Evolutionary conservation across 2,113 vertebrate species (phyloP), one percentile per base, ranked within the genome.

Genomic region (Parotia lawesii): DNA sequence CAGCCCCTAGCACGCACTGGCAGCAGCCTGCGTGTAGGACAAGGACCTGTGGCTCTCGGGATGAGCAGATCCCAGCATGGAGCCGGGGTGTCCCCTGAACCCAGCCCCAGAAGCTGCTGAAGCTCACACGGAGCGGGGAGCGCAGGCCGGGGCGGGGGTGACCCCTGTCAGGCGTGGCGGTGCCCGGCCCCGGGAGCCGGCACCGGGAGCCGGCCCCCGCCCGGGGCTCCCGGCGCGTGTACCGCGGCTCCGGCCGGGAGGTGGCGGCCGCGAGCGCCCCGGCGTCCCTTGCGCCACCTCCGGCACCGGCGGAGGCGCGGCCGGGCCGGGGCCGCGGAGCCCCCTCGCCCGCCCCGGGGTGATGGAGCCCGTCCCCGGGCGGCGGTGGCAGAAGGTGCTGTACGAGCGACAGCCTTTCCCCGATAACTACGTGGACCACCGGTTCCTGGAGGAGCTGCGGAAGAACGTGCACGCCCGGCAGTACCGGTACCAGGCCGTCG

Each of bases 391-490:
- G 96, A 99, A 99, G 96, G 98, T 99, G 48, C 95, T 99, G 58
- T 99, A 99, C 90, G 98, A 99, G 95, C 97, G 95, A 2, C 99
- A 99, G 97, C 98, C 98, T 0, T 99, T 98, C 79, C 99, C 99
- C 11, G 99, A 99, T 85, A 99, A 99, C 97, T 99, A 99, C 12
- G 99, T 99, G 93, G 99, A 99, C 94, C 97, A 93, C 37, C 97
- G 99, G 12, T 99, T 99, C 97, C 96, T 99, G 91, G 99, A 98
- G 91, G 99, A 99, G 75, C 96, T 99, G 17, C 97, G 98, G 48
- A 98, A 98, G 90, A 99, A 99, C 71, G 98, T 99, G 92, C 98
- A 98, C 16, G 98, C 99, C 54, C 98, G 98, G 5, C 98, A 97
- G 73, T 99, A 99, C 95, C 97, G 97, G 16, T 99, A 99, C 85